These are phyloP conservation scores for Lucinisca nassula DNA, from an alignment of 2,888 invertebrate genomes.

Conservation along the genomic window DNA sequence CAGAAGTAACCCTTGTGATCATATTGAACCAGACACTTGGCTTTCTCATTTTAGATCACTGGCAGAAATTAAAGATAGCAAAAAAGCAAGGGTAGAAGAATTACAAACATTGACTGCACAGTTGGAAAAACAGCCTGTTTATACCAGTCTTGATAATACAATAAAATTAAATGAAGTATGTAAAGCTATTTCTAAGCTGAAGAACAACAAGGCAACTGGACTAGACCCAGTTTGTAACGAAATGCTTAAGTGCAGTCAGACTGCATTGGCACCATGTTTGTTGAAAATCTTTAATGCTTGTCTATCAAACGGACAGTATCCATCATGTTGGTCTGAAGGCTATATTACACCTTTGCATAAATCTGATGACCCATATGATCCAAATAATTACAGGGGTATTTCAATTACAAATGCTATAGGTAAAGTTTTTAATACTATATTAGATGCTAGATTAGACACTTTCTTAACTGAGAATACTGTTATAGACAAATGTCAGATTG, in stretches of 20 bases:
- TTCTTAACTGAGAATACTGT: slow-evolving; percentile 8
- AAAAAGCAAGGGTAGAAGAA: neutral
- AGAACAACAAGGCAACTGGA: neutral
- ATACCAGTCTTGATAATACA: neutral
- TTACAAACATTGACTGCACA: neutral
- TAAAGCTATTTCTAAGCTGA: slow-evolving; percentile 6
- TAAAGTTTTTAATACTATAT: slow-evolving; percentile 27
- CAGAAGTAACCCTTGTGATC: neutral
- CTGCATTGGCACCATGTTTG: neutral
- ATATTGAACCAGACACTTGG: neutral
- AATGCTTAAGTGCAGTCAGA: neutral
- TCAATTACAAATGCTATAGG: slow-evolving; percentile 29
- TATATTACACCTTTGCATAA: neutral
- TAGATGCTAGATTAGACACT: slow-evolving; percentile 1
- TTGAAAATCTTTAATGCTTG: slow-evolving; percentile 1
- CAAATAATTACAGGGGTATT: slow-evolving; percentile 30
- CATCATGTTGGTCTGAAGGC: neutral
- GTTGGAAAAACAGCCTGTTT: neutral
- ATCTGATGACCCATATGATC: neutral
- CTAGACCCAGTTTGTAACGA: neutral
- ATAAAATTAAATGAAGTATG: neutral
- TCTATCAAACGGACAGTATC: neutral
- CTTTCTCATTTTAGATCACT: neutral
- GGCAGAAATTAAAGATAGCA: neutral
- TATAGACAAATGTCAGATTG: no score